A percentile compares a stretch with the other conserved stretches of the same genome.
These are phyloP conservation scores for Amyelois transitella DNA, from an alignment of 1,140 invertebrate species.

Conservation along the genomic window DNA sequence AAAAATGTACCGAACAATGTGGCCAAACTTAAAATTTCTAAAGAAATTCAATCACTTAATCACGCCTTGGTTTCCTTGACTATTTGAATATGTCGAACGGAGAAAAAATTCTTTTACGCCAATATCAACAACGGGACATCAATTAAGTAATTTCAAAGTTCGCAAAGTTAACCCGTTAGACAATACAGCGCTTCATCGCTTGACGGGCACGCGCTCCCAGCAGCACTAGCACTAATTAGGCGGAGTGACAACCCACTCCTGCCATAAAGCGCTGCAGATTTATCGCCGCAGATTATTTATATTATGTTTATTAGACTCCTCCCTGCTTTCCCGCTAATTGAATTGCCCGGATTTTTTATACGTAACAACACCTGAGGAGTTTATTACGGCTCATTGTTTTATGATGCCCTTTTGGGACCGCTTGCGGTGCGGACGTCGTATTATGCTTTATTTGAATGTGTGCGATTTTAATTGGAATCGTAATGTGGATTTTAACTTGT, in stretches of 20 bases:
- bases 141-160: background rate
- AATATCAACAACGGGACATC: too few species aligned
- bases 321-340: constrained; percentile 63
- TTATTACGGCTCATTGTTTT: constrained; percentile 23
- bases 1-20: too few species aligned
- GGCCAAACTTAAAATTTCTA: too few species aligned
- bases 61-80: too few species aligned
- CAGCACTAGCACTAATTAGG: constrained; percentile 71
- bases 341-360: constrained; percentile 68
- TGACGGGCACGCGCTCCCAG: constrained; percentile 17
- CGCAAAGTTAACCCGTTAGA: background rate
- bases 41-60: too few species aligned
- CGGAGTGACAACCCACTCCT: constrained; percentile 72
- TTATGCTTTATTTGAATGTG: background rate
- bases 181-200: constrained; percentile 46
- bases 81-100: too few species aligned
- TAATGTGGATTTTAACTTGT: too few species aligned
- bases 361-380: constrained; percentile 52
- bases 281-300: constrained; percentile 73
- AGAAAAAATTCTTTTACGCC: too few species aligned
- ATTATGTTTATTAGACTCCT: constrained; percentile 72
- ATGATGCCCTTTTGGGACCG: constrained; percentile 8
- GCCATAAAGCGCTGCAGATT: constrained; percentile 72
- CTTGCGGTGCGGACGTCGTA: background rate
- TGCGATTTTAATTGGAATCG: too few species aligned